Percentiles rank a stretch among this genome's conserved stretches.
Evolutionary conservation across 2,797 vertebrate species (phyloP).

Genomic region (Trichosurus vulpecula): DNA sequence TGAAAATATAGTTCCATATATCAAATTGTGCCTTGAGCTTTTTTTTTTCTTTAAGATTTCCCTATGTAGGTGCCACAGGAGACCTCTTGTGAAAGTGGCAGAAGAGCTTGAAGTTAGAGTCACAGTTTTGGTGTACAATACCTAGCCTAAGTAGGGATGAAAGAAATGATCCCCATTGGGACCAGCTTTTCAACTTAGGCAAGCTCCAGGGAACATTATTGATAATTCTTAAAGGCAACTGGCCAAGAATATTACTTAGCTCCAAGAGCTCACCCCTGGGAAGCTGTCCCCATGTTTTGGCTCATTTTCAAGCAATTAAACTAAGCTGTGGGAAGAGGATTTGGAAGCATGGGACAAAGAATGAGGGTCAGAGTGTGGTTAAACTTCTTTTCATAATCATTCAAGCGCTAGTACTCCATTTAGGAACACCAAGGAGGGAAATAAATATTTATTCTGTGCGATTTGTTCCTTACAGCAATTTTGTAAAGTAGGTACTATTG

Average conservation of each 20-base stretch:
- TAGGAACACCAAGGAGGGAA: not conserved
- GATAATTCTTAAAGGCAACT: not conserved
- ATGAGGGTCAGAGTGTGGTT: not conserved
- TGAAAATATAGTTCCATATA: not conserved
- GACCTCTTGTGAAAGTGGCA: not conserved
- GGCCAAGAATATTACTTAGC: conserved; percentile 1
- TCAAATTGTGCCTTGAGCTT: not conserved
- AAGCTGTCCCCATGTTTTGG: not conserved
- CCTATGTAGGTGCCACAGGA: not conserved
- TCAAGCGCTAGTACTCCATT: not conserved
- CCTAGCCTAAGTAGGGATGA: not conserved
- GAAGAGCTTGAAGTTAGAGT: not conserved
- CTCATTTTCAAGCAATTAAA: conserved; percentile 32
- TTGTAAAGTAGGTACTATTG: not conserved
- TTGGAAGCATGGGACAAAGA: not conserved
- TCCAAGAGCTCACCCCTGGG: not conserved
- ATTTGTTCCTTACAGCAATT: not conserved
- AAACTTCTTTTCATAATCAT: not conserved
- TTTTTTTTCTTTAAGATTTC: not conserved
- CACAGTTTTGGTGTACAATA: not conserved
- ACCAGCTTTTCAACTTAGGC: not conserved
- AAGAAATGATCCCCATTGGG: not conserved
- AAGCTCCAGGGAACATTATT: not conserved
- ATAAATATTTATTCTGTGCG: too few species aligned
- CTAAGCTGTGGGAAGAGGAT: not conserved